Percentiles rank a stretch among this genome's conserved stretches.
Conservation (phyloP, 2,113 vertebrate species). For the Prunella himalayana region DNA sequence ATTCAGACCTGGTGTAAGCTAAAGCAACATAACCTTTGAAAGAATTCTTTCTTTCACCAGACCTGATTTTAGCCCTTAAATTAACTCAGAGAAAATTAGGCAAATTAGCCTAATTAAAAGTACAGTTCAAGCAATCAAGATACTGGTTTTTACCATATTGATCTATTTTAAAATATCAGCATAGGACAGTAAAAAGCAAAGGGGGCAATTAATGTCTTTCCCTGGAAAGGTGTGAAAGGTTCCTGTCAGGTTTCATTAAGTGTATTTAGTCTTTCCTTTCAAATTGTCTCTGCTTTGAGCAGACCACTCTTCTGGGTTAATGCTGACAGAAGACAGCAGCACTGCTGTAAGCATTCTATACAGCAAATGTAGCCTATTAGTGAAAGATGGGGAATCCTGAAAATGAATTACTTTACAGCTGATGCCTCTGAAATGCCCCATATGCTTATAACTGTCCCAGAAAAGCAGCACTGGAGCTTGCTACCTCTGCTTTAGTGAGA, state of each 20-base stretch:
- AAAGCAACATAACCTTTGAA: background rate
- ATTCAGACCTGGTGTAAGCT: background rate
- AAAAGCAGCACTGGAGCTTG: background rate
- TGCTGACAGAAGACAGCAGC: conserved; percentile 30
- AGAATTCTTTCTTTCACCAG: background rate
- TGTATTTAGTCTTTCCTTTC: conserved; percentile 56
- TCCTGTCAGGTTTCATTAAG: conserved; percentile 58
- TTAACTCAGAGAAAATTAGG: conserved; percentile 48
- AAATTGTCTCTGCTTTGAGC: conserved; percentile 43
- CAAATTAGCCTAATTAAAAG: conserved; percentile 57
- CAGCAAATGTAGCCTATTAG: background rate
- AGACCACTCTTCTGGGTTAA: conserved; percentile 34
- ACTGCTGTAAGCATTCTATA: background rate
- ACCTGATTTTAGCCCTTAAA: conserved; percentile 10
- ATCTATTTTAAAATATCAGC: conserved; percentile 56
- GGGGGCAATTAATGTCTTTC: conserved; percentile 61
- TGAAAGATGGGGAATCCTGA: background rate
- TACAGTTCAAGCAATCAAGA: conserved; percentile 52
- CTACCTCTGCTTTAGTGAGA: background rate
- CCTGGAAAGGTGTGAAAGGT: conserved; percentile 54
- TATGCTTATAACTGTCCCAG: background rate
- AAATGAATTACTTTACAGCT: background rate
- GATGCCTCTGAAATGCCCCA: background rate
- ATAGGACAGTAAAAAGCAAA: conserved; percentile 59
- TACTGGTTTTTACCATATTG: conserved; percentile 44